Evolutionary conservation across 2,888 invertebrate species (phyloP).

Genomic region (Pristionchus japonicus): DNA sequence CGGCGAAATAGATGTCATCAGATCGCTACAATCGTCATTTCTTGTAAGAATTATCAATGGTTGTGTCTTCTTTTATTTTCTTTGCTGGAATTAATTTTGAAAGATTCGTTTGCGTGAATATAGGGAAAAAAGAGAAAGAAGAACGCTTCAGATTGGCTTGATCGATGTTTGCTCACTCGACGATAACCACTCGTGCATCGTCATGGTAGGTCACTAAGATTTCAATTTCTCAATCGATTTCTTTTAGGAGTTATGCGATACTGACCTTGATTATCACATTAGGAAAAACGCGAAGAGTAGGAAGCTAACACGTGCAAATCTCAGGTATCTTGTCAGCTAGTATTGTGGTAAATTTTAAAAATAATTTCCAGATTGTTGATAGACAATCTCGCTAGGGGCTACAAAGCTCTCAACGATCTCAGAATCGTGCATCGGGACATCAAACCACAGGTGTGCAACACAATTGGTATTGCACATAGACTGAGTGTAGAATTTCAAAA

Average conservation of each 20-base stretch:
- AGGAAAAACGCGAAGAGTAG: slow-evolving; percentile 59
- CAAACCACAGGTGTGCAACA: slow-evolving; percentile 70
- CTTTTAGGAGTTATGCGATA: slow-evolving; percentile 65
- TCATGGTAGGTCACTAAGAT: slow-evolving; percentile 56
- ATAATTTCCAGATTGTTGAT: slow-evolving; percentile 63
- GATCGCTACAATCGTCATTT: slow-evolving; percentile 44
- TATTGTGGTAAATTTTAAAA: too few species aligned
- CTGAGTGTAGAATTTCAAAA: too few species aligned
- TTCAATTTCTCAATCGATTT: neutral
- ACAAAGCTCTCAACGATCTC: slow-evolving; percentile 69
- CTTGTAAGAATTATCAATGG: neutral
- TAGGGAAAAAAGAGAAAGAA: slow-evolving; percentile 55
- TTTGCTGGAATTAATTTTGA: too few species aligned
- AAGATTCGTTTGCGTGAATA: too few species aligned
- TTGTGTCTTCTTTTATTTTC: too few species aligned
- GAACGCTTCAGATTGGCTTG: slow-evolving; percentile 64
- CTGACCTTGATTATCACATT: slow-evolving; percentile 69
- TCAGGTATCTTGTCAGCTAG: slow-evolving; percentile 58
- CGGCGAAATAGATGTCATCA: slow-evolving; percentile 67
- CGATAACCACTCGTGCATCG: slow-evolving; percentile 64
- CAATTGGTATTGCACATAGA: too few species aligned
- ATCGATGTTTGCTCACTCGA: slow-evolving; percentile 68
- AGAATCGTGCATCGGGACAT: slow-evolving; percentile 74
- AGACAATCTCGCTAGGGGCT: slow-evolving; percentile 71
- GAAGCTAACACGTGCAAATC: slow-evolving; percentile 60